phyloP scores from a whole-genome alignment of 2,113 vertebrate species.

The western clawed frog (Xenopus tropicalis) region UCB_Xtro_10.0 CM004450.2:118201001-118201500 shows the following conservation, averaged over 20 bases:
- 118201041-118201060: background rate
- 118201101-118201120: background rate
- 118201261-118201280: background rate
- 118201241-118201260: background rate
- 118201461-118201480: background rate
- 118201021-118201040: background rate
- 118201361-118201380: background rate
- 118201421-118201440: background rate
- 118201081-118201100: background rate
- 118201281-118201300: background rate
- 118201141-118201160: background rate
- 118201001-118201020: background rate
- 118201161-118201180: background rate
- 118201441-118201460: background rate
- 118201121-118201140: background rate
- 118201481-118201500: background rate
- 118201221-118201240: no score
- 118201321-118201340: background rate
- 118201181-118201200: background rate
- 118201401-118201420: background rate
- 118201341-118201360: background rate
- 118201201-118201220: background rate
- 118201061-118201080: background rate
- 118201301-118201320: conserved; percentile 2
- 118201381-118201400: background rate